Conservation (phyloP, 2,113 vertebrate genomes). For the Pitta sordida region DNA sequence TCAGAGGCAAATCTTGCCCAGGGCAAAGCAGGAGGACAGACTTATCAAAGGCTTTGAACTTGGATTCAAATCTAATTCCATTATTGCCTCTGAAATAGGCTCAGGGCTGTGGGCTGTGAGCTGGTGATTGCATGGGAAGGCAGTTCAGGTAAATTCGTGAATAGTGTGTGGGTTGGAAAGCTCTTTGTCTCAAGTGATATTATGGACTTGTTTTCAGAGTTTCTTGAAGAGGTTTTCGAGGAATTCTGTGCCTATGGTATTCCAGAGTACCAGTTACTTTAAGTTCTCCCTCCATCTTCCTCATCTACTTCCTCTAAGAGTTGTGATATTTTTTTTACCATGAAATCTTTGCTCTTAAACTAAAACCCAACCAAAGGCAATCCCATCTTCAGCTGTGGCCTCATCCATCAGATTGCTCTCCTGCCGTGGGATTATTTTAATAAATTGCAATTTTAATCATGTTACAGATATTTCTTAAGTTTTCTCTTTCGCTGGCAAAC, state of each 20-base stretch:
- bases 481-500: neutral
- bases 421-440: neutral
- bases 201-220: neutral
- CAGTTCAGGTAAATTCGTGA: neutral
- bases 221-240: slow-evolving; percentile 14
- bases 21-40: slow-evolving; percentile 74
- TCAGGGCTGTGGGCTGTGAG: slow-evolving; percentile 39
- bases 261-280: neutral
- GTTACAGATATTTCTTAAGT: neutral
- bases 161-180: slow-evolving; percentile 43
- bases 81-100: slow-evolving; percentile 85
- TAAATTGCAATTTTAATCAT: neutral
- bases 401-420: neutral
- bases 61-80: slow-evolving; percentile 84
- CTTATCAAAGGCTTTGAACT: slow-evolving; percentile 81
- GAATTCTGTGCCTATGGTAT: neutral
- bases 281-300: neutral
- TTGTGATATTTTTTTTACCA: neutral
- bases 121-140: slow-evolving; percentile 37
- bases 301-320: neutral
- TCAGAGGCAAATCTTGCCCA: slow-evolving; percentile 78
- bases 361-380: neutral
- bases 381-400: neutral
- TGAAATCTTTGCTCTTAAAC: neutral
- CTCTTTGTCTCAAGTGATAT: slow-evolving; percentile 18